Conservation (phyloP, 2,113 vertebrate genomes). For the Cyanistes caeruleus region DNA sequence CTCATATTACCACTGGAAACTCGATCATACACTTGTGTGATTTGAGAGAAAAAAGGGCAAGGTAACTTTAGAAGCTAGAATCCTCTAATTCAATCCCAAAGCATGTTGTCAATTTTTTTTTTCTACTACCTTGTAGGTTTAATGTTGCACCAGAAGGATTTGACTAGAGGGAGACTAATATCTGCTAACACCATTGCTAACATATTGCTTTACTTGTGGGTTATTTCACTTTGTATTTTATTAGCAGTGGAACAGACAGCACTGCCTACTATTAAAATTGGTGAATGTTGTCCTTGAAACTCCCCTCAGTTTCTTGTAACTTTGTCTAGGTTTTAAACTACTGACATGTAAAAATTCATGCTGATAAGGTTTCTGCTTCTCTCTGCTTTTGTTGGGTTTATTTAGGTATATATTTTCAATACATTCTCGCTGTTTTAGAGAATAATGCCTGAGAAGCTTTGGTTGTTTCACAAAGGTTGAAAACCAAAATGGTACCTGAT, state of each 20-base stretch:
- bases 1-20: not conserved
- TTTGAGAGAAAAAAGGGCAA: not conserved
- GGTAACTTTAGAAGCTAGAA: constrained; percentile 17
- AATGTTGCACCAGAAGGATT: not conserved
- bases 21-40: not conserved
- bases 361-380: not conserved
- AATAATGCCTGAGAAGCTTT: not conserved
- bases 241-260: not conserved
- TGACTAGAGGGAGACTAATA: not conserved
- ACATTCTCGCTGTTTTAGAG: not conserved
- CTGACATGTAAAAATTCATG: not conserved
- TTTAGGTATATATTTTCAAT: not conserved
- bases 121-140: not conserved
- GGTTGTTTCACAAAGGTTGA: not conserved
- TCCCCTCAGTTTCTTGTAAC: not conserved
- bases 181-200: not conserved
- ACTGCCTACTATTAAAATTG: not conserved
- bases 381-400: not conserved
- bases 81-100: constrained; percentile 22
- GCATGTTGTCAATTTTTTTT: not conserved
- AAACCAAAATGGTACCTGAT: not conserved
- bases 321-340: not conserved
- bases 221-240: constrained; percentile 37
- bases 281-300: constrained; percentile 25
- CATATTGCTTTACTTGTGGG: not conserved